phyloP scores from a whole-genome alignment of 1,140 invertebrate species.

The Ooceraea biroi region DNA sequence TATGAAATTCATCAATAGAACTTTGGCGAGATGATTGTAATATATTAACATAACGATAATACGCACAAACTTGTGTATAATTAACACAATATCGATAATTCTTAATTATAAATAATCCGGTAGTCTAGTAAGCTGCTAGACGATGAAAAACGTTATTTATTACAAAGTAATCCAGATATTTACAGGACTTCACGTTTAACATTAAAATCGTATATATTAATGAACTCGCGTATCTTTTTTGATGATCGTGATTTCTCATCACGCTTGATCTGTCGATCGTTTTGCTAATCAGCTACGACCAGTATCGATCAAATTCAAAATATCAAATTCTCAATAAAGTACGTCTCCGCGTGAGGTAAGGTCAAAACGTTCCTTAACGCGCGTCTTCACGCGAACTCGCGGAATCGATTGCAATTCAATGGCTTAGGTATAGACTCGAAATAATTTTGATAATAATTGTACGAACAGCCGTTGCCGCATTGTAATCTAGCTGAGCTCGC shows the following conservation, averaged over 20 bases:
- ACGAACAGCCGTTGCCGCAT: conserved; percentile 63
- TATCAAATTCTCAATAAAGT: conserved; percentile 52
- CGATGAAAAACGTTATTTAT: conserved; percentile 30
- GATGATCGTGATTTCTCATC: conserved; percentile 9
- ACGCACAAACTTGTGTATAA: conserved; percentile 47
- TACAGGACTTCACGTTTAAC: conserved; percentile 58
- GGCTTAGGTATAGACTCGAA: conserved; percentile 67
- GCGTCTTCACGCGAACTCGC: background rate
- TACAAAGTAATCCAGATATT: conserved; percentile 20
- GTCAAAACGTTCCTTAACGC: conserved; percentile 29
- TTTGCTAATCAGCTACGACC: conserved; percentile 29
- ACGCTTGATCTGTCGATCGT: conserved; percentile 14
- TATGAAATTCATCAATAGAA: conserved; percentile 14
- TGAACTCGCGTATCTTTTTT: background rate
- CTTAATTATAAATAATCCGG: conserved; percentile 47
- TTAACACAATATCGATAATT: conserved; percentile 44
- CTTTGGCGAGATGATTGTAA: conserved; percentile 37
- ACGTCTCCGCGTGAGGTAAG: conserved; percentile 26
- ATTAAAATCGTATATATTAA: conserved; percentile 42
- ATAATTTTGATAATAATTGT: conserved; percentile 74
- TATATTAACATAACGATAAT: conserved; percentile 34
- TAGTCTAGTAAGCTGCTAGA: conserved; percentile 26
- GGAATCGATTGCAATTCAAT: conserved; percentile 43
- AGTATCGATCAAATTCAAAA: conserved; percentile 56
- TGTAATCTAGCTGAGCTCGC: conserved; percentile 59